A percentile compares a stretch with the other conserved stretches of the same genome.
Conservation (phyloP, 1,140 invertebrate genomes). For the Brachionus plicatilis region DNA sequence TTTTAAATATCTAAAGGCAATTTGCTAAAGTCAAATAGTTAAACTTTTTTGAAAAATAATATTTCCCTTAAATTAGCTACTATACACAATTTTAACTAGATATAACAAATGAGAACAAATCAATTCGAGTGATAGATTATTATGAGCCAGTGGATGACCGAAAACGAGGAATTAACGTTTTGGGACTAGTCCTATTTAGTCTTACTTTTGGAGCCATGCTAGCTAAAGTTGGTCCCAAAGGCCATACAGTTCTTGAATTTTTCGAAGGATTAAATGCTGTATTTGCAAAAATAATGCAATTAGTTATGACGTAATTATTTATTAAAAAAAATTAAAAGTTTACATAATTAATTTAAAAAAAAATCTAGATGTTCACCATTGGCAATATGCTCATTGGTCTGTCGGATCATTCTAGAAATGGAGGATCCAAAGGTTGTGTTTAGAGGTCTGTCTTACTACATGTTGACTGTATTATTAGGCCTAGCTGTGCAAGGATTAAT, state of each 20-base stretch:
- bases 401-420: constrained; percentile 76
- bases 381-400: constrained; percentile 79
- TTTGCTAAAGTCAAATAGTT: no score
- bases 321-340: no score
- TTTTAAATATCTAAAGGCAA: no score
- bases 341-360: background rate
- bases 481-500: constrained; percentile 74
- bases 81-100: background rate
- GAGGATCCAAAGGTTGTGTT: constrained; percentile 69
- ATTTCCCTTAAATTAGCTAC: no score
- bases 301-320: constrained; percentile 43
- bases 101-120: background rate
- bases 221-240: constrained; percentile 43
- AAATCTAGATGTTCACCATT: constrained; percentile 65
- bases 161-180: constrained; percentile 44
- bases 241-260: constrained; percentile 43
- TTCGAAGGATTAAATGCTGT: constrained; percentile 44
- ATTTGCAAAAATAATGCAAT: constrained; percentile 43
- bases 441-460: constrained; percentile 70
- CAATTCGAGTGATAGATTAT: background rate
- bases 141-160: background rate
- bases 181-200: constrained; percentile 45
- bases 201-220: constrained; percentile 44
- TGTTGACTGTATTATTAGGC: constrained; percentile 66
- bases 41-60: no score